phyloP scores from a whole-genome alignment of 2,113 vertebrate species.

The Pollimyrus isidori region DNA sequence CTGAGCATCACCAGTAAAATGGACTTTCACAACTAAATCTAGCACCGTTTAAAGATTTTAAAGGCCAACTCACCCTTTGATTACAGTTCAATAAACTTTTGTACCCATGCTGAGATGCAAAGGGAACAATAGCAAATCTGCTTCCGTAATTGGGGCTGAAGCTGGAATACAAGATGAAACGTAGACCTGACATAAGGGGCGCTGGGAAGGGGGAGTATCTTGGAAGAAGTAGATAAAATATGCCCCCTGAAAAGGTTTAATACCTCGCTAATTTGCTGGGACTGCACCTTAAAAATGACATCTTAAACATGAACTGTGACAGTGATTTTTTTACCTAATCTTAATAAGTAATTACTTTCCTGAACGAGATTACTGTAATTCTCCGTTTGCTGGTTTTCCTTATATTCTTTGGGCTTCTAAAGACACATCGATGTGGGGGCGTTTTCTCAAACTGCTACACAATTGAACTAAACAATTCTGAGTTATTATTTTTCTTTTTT shows the following conservation, averaged over 20 bases:
- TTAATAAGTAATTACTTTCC: not conserved
- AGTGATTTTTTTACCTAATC: not conserved
- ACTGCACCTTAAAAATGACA: conserved; percentile 15
- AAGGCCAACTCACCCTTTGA: not conserved
- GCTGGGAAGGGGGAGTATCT: not conserved
- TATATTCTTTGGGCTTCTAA: not conserved
- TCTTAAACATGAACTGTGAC: conserved; percentile 11
- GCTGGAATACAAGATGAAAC: not conserved
- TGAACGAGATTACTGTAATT: not conserved
- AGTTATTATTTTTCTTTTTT: not conserved
- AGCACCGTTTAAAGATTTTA: not conserved
- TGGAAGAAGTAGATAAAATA: not conserved
- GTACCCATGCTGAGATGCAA: not conserved
- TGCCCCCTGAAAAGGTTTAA: conserved; percentile 8
- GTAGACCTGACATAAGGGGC: not conserved
- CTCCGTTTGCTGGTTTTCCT: not conserved
- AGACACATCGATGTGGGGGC: not conserved
- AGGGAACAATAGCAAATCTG: not conserved
- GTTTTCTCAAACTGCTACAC: not conserved
- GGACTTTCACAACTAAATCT: not conserved
- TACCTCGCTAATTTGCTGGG: not conserved
- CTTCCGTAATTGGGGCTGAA: conserved; percentile 12
- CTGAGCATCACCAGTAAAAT: not conserved
- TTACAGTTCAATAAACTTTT: conserved; percentile 13
- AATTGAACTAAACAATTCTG: not conserved